Percentiles rank a stretch among this genome's conserved stretches.
Conservation (phyloP, 1,140 invertebrate genomes). For the Lepidurus arcticus region DNA sequence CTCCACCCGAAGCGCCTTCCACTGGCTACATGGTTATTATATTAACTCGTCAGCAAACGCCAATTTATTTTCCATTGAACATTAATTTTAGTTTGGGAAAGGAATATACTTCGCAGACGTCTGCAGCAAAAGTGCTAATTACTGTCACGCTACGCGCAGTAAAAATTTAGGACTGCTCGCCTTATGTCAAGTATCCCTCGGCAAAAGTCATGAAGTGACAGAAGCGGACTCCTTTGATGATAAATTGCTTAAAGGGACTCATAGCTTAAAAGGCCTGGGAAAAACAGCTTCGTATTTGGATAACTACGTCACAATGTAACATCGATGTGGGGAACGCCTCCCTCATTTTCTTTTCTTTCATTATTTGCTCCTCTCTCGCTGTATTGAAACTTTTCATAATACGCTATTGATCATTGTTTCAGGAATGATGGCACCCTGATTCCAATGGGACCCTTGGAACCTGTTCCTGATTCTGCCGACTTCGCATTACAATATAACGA, state of each 20-base stretch:
- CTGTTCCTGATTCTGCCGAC: constrained; percentile 32
- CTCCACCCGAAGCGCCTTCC: constrained; percentile 50
- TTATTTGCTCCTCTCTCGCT: not conserved
- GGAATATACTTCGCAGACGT: constrained; percentile 59
- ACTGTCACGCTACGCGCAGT: constrained; percentile 48
- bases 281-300: constrained; percentile 37
- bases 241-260: constrained; percentile 42
- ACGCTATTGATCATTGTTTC: not conserved
- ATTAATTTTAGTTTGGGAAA: constrained; percentile 42
- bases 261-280: constrained; percentile 45
- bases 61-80: not conserved
- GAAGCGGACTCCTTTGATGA: constrained; percentile 42
- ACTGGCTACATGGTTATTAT: constrained; percentile 55
- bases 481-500: constrained; percentile 47
- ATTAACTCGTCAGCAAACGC: no score
- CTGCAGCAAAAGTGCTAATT: constrained; percentile 58
- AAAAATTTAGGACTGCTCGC: constrained; percentile 50
- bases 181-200: constrained; percentile 51
- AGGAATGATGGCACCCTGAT: constrained; percentile 38
- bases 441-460: constrained; percentile 38
- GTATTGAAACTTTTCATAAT: no score
- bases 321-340: not conserved
- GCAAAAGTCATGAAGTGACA: constrained; percentile 34
- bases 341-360: not conserved
- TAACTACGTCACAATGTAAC: not conserved